These are phyloP conservation scores for Climacteris rufus DNA, from an alignment of 2,113 vertebrate genomes.

Conservation along the genomic window DNA sequence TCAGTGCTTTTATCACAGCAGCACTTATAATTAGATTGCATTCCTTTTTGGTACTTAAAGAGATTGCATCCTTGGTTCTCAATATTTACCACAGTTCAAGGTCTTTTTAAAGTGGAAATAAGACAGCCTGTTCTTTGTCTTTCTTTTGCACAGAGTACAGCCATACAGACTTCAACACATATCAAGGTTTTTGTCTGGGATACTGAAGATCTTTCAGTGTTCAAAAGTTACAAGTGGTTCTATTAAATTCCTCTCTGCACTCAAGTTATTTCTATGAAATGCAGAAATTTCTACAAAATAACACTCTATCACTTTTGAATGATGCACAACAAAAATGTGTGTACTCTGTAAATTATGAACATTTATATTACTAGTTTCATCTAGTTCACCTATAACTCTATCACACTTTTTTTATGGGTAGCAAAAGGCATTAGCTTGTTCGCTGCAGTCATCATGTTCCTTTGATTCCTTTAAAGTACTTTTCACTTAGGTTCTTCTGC, in stretches of 20 bases:
- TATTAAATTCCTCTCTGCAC: neutral
- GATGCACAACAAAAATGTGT: neutral
- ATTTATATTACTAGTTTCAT: neutral
- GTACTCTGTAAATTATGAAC: neutral
- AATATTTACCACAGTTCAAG: neutral
- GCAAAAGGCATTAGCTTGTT: neutral
- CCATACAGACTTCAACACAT: neutral
- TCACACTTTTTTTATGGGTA: neutral
- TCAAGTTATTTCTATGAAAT: neutral
- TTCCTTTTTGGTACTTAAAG: slow-evolving; percentile 18
- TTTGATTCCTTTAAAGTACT: slow-evolving; percentile 14
- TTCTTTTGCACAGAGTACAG: neutral
- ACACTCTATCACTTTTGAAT: neutral
- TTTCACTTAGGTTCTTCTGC: neutral
- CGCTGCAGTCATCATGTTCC: neutral
- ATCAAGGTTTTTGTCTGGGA: neutral
- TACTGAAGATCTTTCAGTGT: neutral
- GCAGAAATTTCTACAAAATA: neutral
- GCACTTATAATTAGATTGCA: neutral
- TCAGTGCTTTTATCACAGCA: neutral
- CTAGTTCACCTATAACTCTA: neutral
- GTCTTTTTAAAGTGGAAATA: neutral
- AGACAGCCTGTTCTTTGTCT: neutral
- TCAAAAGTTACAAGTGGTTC: neutral
- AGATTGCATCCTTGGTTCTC: neutral